Evolutionary conservation across 1,140 invertebrate genomes (phyloP).

Genomic region (Mactra quadrangularis): DNA sequence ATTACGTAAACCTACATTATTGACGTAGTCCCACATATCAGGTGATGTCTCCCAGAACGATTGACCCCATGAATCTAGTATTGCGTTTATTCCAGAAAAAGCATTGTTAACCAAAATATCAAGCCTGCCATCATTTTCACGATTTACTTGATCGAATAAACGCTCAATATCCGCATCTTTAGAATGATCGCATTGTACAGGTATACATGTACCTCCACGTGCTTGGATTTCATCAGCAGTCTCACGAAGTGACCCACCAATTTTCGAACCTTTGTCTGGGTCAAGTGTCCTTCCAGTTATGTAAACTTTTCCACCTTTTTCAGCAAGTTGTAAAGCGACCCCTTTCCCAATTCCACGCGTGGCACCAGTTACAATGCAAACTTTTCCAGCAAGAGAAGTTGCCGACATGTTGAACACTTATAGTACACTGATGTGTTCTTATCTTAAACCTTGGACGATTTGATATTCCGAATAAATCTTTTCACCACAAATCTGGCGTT

Average conservation of each 20-base stretch:
- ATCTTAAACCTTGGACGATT: too few relatives aligned
- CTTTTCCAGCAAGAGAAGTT: constrained; percentile 74
- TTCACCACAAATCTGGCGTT: too few relatives aligned
- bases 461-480: too few relatives aligned
- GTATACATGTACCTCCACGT: constrained; percentile 81
- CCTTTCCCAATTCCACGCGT: constrained; percentile 84
- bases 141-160: constrained; percentile 83
- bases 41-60: constrained; percentile 82
- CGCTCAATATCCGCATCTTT: constrained; percentile 82
- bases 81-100: constrained; percentile 81
- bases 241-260: constrained; percentile 43
- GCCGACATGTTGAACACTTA: constrained; percentile 33
- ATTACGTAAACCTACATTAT: constrained; percentile 84
- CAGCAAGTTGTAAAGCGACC: constrained; percentile 82
- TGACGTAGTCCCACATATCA: constrained; percentile 82
- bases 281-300: constrained; percentile 78
- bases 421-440: too few relatives aligned
- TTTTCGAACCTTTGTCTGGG: constrained; percentile 24
- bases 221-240: constrained; percentile 59
- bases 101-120: constrained; percentile 85
- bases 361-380: constrained; percentile 84
- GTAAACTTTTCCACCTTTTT: constrained; percentile 83
- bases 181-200: constrained; percentile 83
- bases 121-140: constrained; percentile 83
- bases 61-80: constrained; percentile 74